Evolutionary conservation across 2,888 invertebrate species (phyloP).

Genomic region (Agonum fuliginosum): DNA sequence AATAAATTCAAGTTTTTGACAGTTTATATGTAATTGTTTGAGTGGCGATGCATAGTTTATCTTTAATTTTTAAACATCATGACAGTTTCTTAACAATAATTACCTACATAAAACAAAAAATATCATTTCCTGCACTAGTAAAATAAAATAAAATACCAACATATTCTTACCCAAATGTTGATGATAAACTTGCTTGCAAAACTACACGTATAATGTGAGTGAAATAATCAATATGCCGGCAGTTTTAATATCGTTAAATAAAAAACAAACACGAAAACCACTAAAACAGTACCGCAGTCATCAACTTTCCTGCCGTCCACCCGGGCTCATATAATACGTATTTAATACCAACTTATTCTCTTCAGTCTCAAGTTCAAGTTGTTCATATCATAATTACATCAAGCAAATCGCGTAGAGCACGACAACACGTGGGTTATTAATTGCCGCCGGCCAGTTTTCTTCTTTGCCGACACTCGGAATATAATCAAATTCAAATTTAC

Average conservation of each 20-base stretch:
- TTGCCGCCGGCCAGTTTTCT: slow-evolving; percentile 44
- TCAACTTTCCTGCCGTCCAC: background rate
- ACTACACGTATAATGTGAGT: background rate
- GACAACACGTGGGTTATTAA: slow-evolving; percentile 48
- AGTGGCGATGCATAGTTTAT: too few species aligned
- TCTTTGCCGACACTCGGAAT: slow-evolving; percentile 48
- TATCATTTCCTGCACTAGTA: too few species aligned
- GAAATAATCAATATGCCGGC: slow-evolving; percentile 14
- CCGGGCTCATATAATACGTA: slow-evolving; percentile 44
- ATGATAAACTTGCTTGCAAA: too few species aligned
- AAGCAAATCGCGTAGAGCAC: slow-evolving; percentile 47
- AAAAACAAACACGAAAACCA: slow-evolving; percentile 32
- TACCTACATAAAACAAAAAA: too few species aligned
- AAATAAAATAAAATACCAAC: too few species aligned
- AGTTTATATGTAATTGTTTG: too few species aligned
- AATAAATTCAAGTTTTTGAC: too few species aligned
- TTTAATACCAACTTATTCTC: slow-evolving; percentile 43
- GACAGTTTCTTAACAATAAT: too few species aligned
- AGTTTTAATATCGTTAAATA: slow-evolving; percentile 38
- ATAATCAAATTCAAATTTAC: slow-evolving; percentile 62
- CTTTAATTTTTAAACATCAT: too few species aligned
- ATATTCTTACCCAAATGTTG: too few species aligned
- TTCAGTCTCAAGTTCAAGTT: slow-evolving; percentile 30
- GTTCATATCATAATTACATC: slow-evolving; percentile 49
- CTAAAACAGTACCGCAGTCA: slow-evolving; percentile 18